phyloP scores from a whole-genome alignment of 2,888 invertebrate genomes.

The Conus canariensis region DNA sequence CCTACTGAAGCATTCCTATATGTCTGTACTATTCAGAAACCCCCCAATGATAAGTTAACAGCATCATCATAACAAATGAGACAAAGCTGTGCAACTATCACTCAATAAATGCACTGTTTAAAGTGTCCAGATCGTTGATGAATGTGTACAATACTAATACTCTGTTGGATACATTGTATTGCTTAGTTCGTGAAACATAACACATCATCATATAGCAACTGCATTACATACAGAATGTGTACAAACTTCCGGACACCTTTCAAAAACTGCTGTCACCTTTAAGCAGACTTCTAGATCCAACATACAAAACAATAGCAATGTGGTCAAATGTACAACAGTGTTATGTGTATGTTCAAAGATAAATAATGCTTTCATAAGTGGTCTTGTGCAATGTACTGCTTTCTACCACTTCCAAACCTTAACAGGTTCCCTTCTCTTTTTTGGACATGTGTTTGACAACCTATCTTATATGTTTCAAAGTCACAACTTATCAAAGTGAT shows the following conservation, averaged over 20 bases:
- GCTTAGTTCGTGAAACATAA: neutral
- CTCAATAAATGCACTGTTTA: neutral
- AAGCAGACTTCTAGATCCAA: neutral
- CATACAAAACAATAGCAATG: neutral
- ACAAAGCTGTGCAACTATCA: constrained; percentile 16
- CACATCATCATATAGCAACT: constrained; percentile 4
- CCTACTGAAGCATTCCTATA: neutral
- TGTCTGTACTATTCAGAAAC: neutral
- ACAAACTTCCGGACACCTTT: neutral
- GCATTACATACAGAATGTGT: neutral
- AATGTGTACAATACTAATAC: constrained; percentile 31
- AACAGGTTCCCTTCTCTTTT: neutral
- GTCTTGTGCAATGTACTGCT: no score
- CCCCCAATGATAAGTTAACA: neutral
- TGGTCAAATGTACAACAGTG: neutral
- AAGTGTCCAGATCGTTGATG: constrained; percentile 28
- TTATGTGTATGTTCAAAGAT: neutral
- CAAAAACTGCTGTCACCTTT: neutral
- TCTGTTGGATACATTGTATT: constrained; percentile 32
- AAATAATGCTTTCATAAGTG: no score
- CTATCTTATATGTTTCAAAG: no score
- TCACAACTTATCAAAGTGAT: no score
- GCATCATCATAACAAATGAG: neutral
- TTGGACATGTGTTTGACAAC: no score
- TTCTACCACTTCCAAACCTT: neutral